Percentiles rank a stretch among this genome's conserved stretches.
Conservation (phyloP, 1,140 invertebrate genomes). For the Lordiphosa clarofinis region DNA sequence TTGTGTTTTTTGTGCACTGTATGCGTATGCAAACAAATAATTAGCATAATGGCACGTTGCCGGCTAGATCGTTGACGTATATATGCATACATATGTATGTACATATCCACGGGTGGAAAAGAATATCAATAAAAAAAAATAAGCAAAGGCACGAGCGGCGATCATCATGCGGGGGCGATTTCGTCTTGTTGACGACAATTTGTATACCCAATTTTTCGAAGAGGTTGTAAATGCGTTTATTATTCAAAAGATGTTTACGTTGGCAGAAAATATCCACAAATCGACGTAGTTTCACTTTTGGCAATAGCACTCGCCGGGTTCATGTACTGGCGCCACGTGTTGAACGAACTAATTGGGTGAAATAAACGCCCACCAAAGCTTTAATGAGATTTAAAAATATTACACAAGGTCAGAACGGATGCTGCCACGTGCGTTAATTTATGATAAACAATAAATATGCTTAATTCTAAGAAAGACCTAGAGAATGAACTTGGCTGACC, state of each 20-base stretch:
- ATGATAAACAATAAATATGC: constrained; percentile 15
- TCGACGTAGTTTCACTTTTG: constrained; percentile 11
- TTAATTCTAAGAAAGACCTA: constrained; percentile 21
- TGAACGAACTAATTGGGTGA: constrained; percentile 1
- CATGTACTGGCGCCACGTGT: constrained; percentile 39
- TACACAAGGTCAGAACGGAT: constrained; percentile 36
- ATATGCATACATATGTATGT: constrained; percentile 9
- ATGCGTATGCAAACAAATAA: constrained; percentile 9
- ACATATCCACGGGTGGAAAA: constrained; percentile 3
- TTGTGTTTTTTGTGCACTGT: background rate
- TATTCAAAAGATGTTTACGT: constrained; percentile 21
- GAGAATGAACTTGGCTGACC: constrained; percentile 2
- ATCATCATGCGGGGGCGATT: constrained; percentile 41
- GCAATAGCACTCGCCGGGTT: constrained; percentile 2
- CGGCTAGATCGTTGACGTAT: constrained; percentile 55
- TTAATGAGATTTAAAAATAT: constrained; percentile 33
- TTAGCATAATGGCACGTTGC: constrained; percentile 67
- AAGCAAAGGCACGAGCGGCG: background rate
- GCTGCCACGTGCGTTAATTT: constrained; percentile 54
- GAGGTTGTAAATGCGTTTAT: constrained; percentile 44
- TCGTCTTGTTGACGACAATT: constrained; percentile 42
- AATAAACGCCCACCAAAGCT: constrained; percentile 27
- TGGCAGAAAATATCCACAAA: constrained; percentile 5
- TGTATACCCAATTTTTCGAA: constrained; percentile 7
- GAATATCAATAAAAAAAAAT: constrained; percentile 41